Evolutionary conservation across 2,888 invertebrate genomes (phyloP).

Genomic region (Platerodrilus igneus): DNA sequence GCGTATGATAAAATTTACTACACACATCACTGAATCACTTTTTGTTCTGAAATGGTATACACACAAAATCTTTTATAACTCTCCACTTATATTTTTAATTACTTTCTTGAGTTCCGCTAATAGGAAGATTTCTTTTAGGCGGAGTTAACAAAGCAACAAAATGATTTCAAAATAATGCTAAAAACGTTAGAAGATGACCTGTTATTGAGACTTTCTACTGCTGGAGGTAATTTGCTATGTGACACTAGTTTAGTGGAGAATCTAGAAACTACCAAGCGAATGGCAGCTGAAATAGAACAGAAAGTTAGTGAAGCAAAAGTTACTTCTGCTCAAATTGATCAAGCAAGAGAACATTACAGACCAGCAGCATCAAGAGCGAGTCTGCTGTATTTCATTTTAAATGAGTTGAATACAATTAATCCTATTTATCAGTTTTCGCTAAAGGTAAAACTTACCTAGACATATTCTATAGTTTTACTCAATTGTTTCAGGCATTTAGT

Average conservation of each 20-base stretch:
- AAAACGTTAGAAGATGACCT: conserved; percentile 91
- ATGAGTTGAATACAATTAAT: conserved; percentile 92
- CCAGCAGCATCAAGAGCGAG: conserved; percentile 91
- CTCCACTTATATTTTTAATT: background rate
- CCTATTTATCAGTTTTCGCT: conserved; percentile 96
- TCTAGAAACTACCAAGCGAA: conserved; percentile 91
- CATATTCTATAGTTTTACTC: background rate
- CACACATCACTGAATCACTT: no score
- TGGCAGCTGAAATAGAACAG: conserved; percentile 90
- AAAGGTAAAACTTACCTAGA: conserved; percentile 58
- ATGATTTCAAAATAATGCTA: conserved; percentile 92
- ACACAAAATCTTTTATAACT: background rate
- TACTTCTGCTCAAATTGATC: conserved; percentile 88
- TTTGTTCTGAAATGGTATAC: background rate
- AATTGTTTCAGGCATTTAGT: conserved; percentile 77
- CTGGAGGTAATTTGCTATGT: conserved; percentile 88
- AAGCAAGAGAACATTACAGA: conserved; percentile 82
- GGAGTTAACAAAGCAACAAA: conserved; percentile 92
- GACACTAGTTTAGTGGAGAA: conserved; percentile 95
- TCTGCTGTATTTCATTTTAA: conserved; percentile 89
- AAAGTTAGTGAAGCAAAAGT: conserved; percentile 91
- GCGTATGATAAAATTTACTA: no score
- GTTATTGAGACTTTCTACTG: conserved; percentile 82
- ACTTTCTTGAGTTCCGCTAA: no score
- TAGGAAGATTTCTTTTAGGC: conserved; percentile 59